A percentile compares a stretch with the other conserved stretches of the same genome.
phyloP scores from a whole-genome alignment of 2,888 invertebrate species.

The Acleris literana region DNA sequence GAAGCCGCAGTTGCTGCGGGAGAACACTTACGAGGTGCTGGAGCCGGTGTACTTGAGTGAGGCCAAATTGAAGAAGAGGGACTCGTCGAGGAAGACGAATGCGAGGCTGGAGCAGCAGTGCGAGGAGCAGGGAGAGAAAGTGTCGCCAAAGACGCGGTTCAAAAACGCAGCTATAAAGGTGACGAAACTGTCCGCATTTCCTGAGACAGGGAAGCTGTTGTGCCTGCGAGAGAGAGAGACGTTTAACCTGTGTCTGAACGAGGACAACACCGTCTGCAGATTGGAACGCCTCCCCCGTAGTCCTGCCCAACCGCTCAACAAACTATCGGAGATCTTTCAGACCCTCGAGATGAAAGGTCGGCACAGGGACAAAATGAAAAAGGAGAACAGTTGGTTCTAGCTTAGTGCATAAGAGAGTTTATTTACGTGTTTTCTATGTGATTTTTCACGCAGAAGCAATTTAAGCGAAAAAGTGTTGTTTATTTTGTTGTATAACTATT shows the following conservation, averaged over 20 bases:
- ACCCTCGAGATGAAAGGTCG: slow-evolving; percentile 69
- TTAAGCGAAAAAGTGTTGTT: slow-evolving; percentile 59
- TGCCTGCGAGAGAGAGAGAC: slow-evolving; percentile 70
- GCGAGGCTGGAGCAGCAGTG: slow-evolving; percentile 16
- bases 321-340: slow-evolving; percentile 76
- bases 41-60: slow-evolving; percentile 67
- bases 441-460: slow-evolving; percentile 45
- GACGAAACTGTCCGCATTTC: slow-evolving; percentile 66
- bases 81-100: slow-evolving; percentile 37
- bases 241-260: slow-evolving; percentile 49
- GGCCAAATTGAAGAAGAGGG: slow-evolving; percentile 53
- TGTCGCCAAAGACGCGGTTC: slow-evolving; percentile 72
- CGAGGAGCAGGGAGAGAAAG: slow-evolving; percentile 45
- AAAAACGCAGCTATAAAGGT: slow-evolving; percentile 74
- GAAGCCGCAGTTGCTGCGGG: slow-evolving; percentile 68
- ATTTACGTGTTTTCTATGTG: slow-evolving; percentile 51
- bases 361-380: slow-evolving; percentile 71
- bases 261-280: slow-evolving; percentile 55
- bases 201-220: slow-evolving; percentile 72
- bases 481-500: slow-evolving; percentile 56
- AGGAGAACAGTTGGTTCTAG: slow-evolving; percentile 79
- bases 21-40: slow-evolving; percentile 77
- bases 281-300: slow-evolving; percentile 63
- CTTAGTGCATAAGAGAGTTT: slow-evolving; percentile 53
- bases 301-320: slow-evolving; percentile 66